Percentiles rank a stretch among this genome's conserved stretches.
These are phyloP conservation scores for Penaeus japonicus DNA, from an alignment of 1,140 invertebrate genomes.

Conservation along the genomic window DNA sequence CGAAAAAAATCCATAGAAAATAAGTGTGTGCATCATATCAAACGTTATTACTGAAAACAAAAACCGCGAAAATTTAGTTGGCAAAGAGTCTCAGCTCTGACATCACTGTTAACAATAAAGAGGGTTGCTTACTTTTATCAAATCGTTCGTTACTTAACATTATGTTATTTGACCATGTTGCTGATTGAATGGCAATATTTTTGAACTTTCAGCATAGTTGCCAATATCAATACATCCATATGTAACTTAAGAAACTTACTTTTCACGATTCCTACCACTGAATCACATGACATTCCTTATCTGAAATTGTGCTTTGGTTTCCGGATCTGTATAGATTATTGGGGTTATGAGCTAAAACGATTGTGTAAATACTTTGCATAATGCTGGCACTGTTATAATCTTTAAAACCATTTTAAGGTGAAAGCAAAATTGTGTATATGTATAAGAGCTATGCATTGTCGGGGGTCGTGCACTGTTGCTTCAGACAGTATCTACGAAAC, in stretches of 20 bases:
- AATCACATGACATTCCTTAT: conserved; percentile 8
- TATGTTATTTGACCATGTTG: neutral
- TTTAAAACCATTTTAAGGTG: neutral
- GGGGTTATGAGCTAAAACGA: neutral
- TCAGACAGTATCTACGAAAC: too few relatives aligned
- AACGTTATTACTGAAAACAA: neutral
- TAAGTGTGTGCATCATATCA: neutral
- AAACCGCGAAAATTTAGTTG: conserved; percentile 26
- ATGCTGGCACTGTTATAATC: neutral
- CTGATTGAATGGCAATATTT: neutral
- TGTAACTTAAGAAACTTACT: neutral
- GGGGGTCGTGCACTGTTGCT: too few relatives aligned
- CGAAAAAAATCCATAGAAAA: too few relatives aligned
- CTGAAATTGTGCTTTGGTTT: conserved; percentile 28
- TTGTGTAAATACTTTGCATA: neutral
- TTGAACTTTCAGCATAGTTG: neutral
- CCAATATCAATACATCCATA: neutral
- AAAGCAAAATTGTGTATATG: too few relatives aligned
- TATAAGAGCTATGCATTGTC: too few relatives aligned
- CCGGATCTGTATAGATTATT: conserved; percentile 15
- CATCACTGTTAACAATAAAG: conserved; percentile 48
- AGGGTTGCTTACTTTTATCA: conserved; percentile 42
- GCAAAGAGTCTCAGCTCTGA: conserved; percentile 17
- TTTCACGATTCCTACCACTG: neutral
- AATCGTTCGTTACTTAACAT: neutral